Percentiles rank a stretch among this genome's conserved stretches.
Evolutionary conservation across 2,888 invertebrate species (phyloP).

Genomic region (Callyntrura guangdongensis): DNA sequence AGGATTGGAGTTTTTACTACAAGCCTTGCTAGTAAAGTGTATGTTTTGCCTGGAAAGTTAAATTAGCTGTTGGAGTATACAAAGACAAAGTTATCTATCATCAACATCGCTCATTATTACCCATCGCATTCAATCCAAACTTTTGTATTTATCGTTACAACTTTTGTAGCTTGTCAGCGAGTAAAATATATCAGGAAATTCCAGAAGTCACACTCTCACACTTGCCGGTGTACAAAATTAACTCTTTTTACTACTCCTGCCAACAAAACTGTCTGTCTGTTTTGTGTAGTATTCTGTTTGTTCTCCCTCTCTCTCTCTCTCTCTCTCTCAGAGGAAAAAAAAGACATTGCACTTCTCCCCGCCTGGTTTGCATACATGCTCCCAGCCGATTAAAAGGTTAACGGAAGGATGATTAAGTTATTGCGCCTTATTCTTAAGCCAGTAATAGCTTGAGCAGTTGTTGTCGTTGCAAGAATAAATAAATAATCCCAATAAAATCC

Average conservation of each 20-base stretch:
- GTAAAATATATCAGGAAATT: constrained; percentile 54
- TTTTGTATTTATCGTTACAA: constrained; percentile 25
- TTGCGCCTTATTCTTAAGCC: too few species aligned
- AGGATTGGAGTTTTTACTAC: neutral
- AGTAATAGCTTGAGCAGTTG: neutral
- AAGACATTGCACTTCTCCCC: neutral
- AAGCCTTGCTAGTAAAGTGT: too few species aligned
- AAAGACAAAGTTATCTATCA: constrained; percentile 26
- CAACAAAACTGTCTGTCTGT: constrained; percentile 10
- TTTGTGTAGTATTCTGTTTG: neutral
- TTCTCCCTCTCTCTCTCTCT: neutral
- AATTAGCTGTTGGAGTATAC: neutral
- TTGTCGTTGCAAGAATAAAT: neutral
- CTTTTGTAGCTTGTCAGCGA: constrained; percentile 11
- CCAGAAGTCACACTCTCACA: constrained; percentile 61
- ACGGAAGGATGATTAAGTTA: neutral
- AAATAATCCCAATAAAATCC: constrained; percentile 15
- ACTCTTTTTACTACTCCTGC: neutral
- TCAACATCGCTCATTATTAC: constrained; percentile 46
- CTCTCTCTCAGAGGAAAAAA: neutral
- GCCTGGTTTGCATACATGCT: neutral
- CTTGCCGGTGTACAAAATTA: constrained; percentile 9
- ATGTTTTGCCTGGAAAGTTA: neutral
- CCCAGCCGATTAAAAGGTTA: neutral
- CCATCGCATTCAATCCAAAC: constrained; percentile 43